A percentile compares a stretch with the other conserved stretches of the same genome.
These are phyloP conservation scores for Haliclystus octoradiatus DNA, from an alignment of 30 jellyfish, hydroid and myxozoan genomes.

Conservation along the genomic window DNA sequence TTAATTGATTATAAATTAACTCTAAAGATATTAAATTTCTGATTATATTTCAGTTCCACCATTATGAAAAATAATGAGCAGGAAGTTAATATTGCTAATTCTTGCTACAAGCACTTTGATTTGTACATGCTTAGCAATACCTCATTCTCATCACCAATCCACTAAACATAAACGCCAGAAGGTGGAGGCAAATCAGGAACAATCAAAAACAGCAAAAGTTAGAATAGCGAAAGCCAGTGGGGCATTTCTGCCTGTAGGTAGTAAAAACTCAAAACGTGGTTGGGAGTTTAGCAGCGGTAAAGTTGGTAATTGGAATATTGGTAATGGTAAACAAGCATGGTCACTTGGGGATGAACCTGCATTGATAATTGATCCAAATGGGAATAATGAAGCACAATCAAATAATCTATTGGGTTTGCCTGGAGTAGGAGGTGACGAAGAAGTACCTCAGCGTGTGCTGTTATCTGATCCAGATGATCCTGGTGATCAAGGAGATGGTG, in stretches of 20 bases:
- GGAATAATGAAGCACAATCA: no score
- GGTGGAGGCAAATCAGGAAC: neutral
- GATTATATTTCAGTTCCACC: neutral
- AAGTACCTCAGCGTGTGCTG: neutral
- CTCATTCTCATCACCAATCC: neutral
- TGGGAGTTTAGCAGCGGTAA: neutral
- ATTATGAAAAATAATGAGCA: neutral
- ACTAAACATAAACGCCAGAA: neutral
- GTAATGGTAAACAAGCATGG: neutral
- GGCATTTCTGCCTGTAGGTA: neutral
- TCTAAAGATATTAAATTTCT: neutral
- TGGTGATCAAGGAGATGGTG: neutral
- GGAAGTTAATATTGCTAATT: neutral
- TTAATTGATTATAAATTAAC: no score
- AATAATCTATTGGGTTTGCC: neutral
- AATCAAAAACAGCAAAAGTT: neutral
- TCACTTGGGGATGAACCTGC: neutral
- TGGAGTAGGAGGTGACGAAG: neutral
- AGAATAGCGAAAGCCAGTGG: neutral
- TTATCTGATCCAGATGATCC: neutral
- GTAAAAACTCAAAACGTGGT: neutral
- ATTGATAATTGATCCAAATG: neutral
- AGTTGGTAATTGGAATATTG: conserved; percentile 1
- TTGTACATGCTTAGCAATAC: neutral
- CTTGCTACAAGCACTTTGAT: no score